phyloP scores from a whole-genome alignment of 2,113 vertebrate species.

The Vulpes ferrilata region DNA sequence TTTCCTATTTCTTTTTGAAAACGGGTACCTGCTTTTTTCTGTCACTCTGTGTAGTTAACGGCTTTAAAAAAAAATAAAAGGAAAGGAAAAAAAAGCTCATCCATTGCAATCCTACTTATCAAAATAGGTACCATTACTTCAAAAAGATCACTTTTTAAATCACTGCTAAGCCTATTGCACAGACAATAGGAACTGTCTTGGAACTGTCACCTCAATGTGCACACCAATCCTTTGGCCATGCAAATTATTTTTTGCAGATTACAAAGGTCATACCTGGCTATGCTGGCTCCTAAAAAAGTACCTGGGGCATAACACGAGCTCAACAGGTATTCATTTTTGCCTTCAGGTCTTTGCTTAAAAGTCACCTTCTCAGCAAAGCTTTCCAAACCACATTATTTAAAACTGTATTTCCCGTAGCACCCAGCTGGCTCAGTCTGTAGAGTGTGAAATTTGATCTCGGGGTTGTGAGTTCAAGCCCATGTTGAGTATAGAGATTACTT shows the following conservation, averaged over 20 bases:
- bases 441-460: background rate
- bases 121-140: background rate
- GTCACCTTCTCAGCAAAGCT: background rate
- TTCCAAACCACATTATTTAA: background rate
- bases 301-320: background rate
- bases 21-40: background rate
- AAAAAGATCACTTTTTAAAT: background rate
- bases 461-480: background rate
- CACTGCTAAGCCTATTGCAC: background rate
- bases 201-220: background rate
- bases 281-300: background rate
- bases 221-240: background rate
- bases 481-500: background rate
- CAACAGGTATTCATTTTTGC: background rate
- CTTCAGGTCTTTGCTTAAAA: background rate
- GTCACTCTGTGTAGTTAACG: background rate
- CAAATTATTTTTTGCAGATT: background rate
- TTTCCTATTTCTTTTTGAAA: background rate
- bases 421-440: background rate
- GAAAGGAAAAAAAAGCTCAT: background rate
- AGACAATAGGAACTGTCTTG: background rate
- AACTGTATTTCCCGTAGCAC: background rate
- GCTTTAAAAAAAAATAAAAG: background rate
- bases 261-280: background rate
- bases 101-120: background rate